These are phyloP conservation scores for Hypotaenidia okinawae DNA, from an alignment of 2,797 vertebrate species.

Conservation along the genomic window DNA sequence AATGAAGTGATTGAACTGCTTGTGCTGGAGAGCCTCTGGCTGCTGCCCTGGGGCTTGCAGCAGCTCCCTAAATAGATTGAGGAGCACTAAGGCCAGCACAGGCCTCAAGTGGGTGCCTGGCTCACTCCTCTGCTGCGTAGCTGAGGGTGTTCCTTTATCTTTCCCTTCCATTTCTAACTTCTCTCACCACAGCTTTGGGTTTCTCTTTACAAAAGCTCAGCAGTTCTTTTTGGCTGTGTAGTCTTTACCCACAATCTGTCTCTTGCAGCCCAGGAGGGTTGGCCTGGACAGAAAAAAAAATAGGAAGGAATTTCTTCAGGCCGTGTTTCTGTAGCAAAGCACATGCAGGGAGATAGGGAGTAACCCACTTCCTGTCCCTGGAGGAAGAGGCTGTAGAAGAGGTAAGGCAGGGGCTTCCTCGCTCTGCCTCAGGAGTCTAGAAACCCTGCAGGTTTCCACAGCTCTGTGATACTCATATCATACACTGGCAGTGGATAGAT, in stretches of 20 bases:
- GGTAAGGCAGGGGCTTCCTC: too few relatives aligned
- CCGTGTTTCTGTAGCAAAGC: not conserved
- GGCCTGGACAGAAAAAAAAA: not conserved
- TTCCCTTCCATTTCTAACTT: not conserved
- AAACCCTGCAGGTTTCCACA: not conserved
- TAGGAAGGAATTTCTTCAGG: too few relatives aligned
- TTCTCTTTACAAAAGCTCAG: not conserved
- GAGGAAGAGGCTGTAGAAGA: not conserved
- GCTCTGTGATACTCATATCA: not conserved
- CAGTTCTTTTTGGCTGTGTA: not conserved
- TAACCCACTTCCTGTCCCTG: not conserved
- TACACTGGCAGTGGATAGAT: not conserved
- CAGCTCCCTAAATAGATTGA: accelerated
- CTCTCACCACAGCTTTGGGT: not conserved
- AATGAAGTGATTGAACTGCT: not conserved
- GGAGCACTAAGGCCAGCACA: too few relatives aligned
- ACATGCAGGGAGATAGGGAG: not conserved
- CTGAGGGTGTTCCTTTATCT: not conserved
- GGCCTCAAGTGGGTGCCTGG: not conserved
- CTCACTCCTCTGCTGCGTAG: not conserved
- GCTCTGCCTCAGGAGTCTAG: too few relatives aligned
- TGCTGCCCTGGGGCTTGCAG: not conserved
- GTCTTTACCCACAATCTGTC: accelerated
- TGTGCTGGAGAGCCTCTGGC: not conserved
- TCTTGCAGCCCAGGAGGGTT: not conserved